Conservation (phyloP, 1,140 invertebrate genomes). For the Chrysomallon squamiferum region DNA sequence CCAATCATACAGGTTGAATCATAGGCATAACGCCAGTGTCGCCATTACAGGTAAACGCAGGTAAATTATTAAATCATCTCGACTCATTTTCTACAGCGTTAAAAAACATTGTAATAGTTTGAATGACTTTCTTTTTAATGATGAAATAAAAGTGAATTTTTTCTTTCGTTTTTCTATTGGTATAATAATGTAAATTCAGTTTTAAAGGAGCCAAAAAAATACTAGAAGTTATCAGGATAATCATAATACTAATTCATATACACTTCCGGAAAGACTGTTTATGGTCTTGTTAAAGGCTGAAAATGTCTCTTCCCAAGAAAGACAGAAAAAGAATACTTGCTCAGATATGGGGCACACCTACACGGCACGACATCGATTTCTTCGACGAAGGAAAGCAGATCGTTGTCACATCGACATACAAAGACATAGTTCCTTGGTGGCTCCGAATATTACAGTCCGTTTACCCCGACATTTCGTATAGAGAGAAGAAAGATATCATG, state of each 20-base stretch:
- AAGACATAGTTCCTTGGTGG: constrained; percentile 44
- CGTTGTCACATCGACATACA: constrained; percentile 43
- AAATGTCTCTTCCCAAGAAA: constrained; percentile 47
- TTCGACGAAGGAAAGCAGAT: constrained; percentile 56
- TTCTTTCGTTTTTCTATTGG: too few relatives aligned
- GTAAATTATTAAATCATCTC: too few relatives aligned
- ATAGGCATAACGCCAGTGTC: too few relatives aligned
- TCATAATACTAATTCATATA: not conserved
- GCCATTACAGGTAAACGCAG: too few relatives aligned
- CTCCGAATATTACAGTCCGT: constrained; percentile 45
- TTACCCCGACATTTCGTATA: constrained; percentile 49
- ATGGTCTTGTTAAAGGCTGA: not conserved
- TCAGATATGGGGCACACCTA: constrained; percentile 53
- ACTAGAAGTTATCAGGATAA: too few relatives aligned
- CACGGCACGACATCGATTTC: constrained; percentile 52
- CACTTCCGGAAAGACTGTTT: not conserved
- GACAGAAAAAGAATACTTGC: constrained; percentile 44
- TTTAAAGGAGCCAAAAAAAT: too few relatives aligned
- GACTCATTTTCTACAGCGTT: too few relatives aligned
- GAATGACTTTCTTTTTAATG: too few relatives aligned
- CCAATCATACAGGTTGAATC: too few relatives aligned
- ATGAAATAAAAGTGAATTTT: too few relatives aligned
- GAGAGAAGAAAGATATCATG: constrained; percentile 50
- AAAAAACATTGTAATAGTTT: too few relatives aligned
- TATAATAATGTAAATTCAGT: too few relatives aligned